Percentiles rank a stretch among this genome's conserved stretches.
Conservation (phyloP, 2,113 vertebrate species). For the Forbesichthys papilliferus region DNA sequence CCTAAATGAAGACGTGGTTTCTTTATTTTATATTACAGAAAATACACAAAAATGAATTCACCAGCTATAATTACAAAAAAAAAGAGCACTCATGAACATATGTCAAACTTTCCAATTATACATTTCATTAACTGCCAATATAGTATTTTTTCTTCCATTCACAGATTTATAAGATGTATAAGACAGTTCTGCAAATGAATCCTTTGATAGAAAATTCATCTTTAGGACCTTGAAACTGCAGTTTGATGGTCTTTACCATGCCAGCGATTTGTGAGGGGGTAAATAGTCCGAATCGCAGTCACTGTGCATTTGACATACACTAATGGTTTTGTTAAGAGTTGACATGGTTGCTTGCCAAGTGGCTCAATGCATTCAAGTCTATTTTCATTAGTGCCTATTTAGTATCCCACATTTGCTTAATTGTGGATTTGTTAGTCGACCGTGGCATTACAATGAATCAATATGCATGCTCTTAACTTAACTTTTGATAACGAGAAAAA, state of each 20-base stretch:
- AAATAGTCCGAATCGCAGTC: conserved; percentile 19
- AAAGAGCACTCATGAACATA: no score
- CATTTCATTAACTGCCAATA: not conserved
- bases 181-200: conserved; percentile 31
- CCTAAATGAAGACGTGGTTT: no score
- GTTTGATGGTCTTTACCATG: conserved; percentile 36
- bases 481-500: not conserved
- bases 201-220: conserved; percentile 34
- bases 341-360: conserved; percentile 27
- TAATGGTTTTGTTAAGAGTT: conserved; percentile 43
- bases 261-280: conserved; percentile 14
- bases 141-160: conserved; percentile 11
- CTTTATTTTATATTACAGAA: no score
- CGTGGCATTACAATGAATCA: conserved; percentile 13
- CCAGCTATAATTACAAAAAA: no score
- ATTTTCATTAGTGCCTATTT: conserved; percentile 43
- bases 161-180: conserved; percentile 18
- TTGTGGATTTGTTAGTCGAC: conserved; percentile 3
- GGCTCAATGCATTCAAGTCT: conserved; percentile 37
- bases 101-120: no score
- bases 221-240: conserved; percentile 32
- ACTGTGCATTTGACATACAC: conserved; percentile 12
- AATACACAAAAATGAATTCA: no score
- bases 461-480: not conserved
- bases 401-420: not conserved